Percentiles rank a stretch among this genome's conserved stretches.
phyloP scores from a whole-genome alignment of 2,797 vertebrate species.

The Periophthalmus magnuspinnatus region DNA sequence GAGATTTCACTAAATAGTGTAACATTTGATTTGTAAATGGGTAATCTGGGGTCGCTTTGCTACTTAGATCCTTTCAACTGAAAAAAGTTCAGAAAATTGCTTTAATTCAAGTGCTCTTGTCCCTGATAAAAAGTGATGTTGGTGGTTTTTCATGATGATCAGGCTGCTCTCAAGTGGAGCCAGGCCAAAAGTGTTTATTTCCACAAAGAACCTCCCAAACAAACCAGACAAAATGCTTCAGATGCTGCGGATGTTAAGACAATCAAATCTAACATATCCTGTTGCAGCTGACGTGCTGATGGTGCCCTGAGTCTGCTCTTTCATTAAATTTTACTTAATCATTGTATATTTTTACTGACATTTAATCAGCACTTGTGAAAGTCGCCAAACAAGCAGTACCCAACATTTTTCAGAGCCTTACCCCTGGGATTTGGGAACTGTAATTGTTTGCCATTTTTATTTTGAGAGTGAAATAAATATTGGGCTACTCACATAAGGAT shows the following conservation, averaged over 20 bases:
- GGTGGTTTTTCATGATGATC: conserved; percentile 14
- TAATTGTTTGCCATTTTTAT: conserved; percentile 52
- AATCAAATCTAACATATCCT: conserved; percentile 22
- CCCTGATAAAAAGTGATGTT: conserved; percentile 7
- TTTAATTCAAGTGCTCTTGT: conserved; percentile 3
- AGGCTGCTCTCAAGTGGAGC: conserved; percentile 6
- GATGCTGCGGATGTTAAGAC: conserved; percentile 26
- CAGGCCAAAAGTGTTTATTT: conserved; percentile 34
- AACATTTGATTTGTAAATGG: background rate
- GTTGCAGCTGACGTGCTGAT: conserved; percentile 5
- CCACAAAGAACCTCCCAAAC: conserved; percentile 8
- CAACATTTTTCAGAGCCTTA: conserved; percentile 11
- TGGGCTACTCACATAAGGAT: conserved; percentile 24
- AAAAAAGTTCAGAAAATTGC: background rate
- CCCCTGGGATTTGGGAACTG: conserved; percentile 29
- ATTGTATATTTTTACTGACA: conserved; percentile 20
- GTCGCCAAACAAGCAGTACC: conserved; percentile 37
- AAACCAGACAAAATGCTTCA: conserved; percentile 21
- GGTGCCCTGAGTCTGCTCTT: conserved; percentile 11
- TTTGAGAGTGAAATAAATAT: conserved; percentile 52
- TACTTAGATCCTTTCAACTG: background rate
- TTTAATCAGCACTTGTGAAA: conserved; percentile 10
- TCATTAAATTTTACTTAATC: conserved; percentile 26
- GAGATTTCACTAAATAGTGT: background rate
- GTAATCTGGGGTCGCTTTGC: background rate